Conservation (phyloP, 1,140 invertebrate species). For the Argopecten irradians region DNA sequence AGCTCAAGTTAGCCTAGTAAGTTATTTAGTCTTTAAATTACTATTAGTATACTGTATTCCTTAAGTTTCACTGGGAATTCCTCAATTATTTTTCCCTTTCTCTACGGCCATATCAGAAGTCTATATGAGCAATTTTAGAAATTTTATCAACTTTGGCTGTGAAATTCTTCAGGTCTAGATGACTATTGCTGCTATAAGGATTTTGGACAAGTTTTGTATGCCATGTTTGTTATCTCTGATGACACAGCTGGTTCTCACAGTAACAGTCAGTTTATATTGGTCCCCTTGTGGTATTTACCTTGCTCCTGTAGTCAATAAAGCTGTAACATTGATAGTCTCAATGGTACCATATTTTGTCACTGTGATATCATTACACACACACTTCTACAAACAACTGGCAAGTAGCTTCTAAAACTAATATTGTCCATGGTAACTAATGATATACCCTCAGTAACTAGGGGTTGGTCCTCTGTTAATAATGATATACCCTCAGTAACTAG, state of each 20-base stretch:
- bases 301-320: background rate
- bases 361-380: background rate
- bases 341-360: constrained; percentile 10
- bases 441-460: background rate
- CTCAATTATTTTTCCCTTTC: too few relatives aligned
- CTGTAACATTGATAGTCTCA: background rate
- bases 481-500: background rate
- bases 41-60: too few relatives aligned
- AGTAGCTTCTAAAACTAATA: background rate
- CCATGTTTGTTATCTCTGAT: too few relatives aligned
- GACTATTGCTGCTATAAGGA: too few relatives aligned
- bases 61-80: too few relatives aligned
- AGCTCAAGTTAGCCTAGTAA: too few relatives aligned
- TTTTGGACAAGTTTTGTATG: too few relatives aligned
- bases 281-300: background rate
- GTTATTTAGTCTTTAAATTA: too few relatives aligned
- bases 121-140: too few relatives aligned
- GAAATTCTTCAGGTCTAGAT: too few relatives aligned
- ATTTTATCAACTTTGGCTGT: too few relatives aligned
- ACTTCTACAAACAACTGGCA: background rate
- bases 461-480: background rate
- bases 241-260: background rate
- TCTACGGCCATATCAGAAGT: too few relatives aligned
- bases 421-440: background rate
- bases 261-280: background rate